Evolutionary conservation across 2,113 vertebrate genomes (phyloP).

Genomic region (Myotis davidii): DNA sequence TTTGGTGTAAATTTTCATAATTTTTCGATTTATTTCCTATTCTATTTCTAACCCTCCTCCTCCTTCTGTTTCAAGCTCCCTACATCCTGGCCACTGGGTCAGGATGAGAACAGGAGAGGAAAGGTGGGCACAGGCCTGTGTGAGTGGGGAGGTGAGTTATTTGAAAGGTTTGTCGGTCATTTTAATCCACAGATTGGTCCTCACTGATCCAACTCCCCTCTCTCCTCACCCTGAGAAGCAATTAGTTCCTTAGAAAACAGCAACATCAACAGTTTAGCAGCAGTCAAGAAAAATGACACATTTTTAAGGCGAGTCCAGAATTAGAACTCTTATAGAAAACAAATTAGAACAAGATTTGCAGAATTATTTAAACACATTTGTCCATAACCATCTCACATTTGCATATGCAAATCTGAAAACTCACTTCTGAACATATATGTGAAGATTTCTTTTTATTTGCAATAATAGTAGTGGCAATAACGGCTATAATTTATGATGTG

Average conservation of each 20-base stretch:
- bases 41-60: background rate
- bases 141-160: background rate
- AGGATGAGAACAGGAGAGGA: background rate
- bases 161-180: background rate
- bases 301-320: slow-evolving; percentile 52
- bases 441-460: slow-evolving; percentile 51
- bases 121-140: accelerated
- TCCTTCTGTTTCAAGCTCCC: background rate
- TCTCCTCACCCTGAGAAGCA: background rate
- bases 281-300: background rate
- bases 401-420: slow-evolving; percentile 44
- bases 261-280: background rate
- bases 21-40: background rate
- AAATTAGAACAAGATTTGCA: slow-evolving; percentile 50
- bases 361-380: slow-evolving; percentile 51
- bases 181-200: background rate
- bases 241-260: background rate
- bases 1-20: background rate
- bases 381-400: slow-evolving; percentile 51
- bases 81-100: background rate
- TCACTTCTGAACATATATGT: background rate
- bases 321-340: slow-evolving; percentile 28
- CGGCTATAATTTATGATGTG: background rate
- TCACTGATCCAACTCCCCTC: background rate
- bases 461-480: slow-evolving; percentile 13